Evolutionary conservation across 1,140 invertebrate species (phyloP).

Genomic region (Drosophila rhopaloa): DNA sequence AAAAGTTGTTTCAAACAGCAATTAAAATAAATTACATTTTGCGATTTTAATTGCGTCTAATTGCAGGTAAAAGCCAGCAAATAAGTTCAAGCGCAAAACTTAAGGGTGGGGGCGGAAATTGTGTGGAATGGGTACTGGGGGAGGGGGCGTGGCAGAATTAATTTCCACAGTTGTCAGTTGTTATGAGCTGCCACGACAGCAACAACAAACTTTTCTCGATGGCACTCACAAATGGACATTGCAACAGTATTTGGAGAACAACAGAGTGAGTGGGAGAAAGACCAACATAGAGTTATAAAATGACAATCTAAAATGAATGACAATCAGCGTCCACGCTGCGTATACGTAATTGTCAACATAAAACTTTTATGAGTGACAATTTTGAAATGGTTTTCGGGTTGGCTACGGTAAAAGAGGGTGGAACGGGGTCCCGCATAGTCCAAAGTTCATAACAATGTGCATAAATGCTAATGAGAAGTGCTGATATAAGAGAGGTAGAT

Average conservation of each 20-base stretch:
- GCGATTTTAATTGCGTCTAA: conserved; percentile 80
- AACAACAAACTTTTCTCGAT: conserved; percentile 57
- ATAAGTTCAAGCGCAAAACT: conserved; percentile 69
- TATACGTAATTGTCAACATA: conserved; percentile 70
- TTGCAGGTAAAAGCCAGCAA: conserved; percentile 79
- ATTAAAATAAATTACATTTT: conserved; percentile 83
- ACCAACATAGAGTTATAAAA: conserved; percentile 20
- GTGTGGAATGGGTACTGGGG: not conserved
- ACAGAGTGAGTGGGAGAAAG: not conserved
- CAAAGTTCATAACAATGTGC: conserved; percentile 45
- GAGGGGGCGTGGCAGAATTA: conserved; percentile 46
- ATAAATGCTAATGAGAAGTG: conserved; percentile 56
- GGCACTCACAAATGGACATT: conserved; percentile 66
- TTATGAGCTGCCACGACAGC: conserved; percentile 48
- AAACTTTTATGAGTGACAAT: conserved; percentile 81
- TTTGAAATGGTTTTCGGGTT: conserved; percentile 54
- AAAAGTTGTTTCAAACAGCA: conserved; percentile 78
- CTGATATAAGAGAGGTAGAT: not conserved
- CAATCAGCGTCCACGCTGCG: conserved; percentile 70
- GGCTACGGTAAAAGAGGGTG: conserved; percentile 12
- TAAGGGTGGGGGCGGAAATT: conserved; percentile 27
- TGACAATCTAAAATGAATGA: conserved; percentile 44
- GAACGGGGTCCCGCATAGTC: conserved; percentile 12
- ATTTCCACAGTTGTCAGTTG: conserved; percentile 78
- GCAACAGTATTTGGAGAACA: conserved; percentile 45